These are phyloP conservation scores for Pavo muticus DNA, from an alignment of 2,113 vertebrate species.

Conservation along the genomic window DNA sequence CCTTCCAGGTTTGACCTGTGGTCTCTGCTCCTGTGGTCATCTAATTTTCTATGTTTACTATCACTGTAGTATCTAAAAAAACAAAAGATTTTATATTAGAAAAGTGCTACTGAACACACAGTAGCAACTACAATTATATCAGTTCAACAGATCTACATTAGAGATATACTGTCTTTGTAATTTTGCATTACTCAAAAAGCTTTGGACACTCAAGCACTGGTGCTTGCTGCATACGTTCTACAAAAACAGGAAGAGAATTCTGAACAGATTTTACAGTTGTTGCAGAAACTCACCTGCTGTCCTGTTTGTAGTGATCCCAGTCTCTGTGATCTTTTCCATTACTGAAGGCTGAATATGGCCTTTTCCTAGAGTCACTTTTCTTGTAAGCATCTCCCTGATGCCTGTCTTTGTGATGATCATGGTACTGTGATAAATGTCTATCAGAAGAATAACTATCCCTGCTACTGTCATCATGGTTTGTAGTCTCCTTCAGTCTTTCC, in stretches of 20 bases:
- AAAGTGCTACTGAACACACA: constrained; percentile 6
- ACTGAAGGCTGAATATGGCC: constrained; percentile 92
- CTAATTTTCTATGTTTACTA: constrained; percentile 92
- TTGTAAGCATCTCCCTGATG: constrained; percentile 87
- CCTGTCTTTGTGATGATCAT: constrained; percentile 90
- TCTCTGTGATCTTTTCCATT: constrained; percentile 97
- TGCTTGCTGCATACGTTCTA: neutral
- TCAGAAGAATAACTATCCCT: constrained; percentile 97
- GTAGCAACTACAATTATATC: neutral
- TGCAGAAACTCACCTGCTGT: constrained; percentile 78
- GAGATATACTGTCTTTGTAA: neutral
- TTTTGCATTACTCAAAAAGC: neutral
- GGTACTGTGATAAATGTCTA: constrained; percentile 85
- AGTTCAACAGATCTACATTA: neutral
- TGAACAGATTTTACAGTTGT: neutral
- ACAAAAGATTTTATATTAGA: constrained; percentile 13
- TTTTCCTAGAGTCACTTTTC: constrained; percentile 90
- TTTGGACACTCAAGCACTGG: neutral
- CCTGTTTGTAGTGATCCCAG: constrained; percentile 92
- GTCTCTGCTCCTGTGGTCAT: constrained; percentile 92
- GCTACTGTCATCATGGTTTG: constrained; percentile 96
- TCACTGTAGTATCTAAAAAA: constrained; percentile 90
- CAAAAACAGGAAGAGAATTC: neutral
- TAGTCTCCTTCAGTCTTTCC: constrained; percentile 90
- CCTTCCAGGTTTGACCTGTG: constrained; percentile 86